Conservation (phyloP, 2,113 vertebrate species). For the Epinephelus lanceolatus region DNA sequence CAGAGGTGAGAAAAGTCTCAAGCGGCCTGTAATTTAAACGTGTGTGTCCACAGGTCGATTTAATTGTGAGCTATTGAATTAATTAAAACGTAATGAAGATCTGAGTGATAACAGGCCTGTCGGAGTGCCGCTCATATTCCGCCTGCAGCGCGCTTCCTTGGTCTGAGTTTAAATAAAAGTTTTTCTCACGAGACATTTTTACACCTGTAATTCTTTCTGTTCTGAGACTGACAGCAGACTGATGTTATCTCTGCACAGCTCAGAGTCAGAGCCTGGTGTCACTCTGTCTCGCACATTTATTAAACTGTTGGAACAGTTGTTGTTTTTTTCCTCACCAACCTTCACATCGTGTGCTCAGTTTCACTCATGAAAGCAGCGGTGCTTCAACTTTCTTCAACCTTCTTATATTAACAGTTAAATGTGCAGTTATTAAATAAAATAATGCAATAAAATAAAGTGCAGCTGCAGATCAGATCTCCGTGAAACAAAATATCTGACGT, state of each 20-base stretch:
- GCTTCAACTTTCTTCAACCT: neutral
- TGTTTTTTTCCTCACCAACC: neutral
- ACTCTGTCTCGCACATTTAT: neutral
- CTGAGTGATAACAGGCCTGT: neutral
- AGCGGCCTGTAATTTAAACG: conserved; percentile 2
- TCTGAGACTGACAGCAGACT: neutral
- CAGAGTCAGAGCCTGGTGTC: neutral
- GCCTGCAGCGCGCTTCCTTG: too few species aligned
- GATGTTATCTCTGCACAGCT: neutral
- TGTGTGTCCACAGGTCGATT: conserved; percentile 15
- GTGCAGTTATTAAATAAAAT: too few species aligned
- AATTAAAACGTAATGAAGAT: conserved; percentile 20
- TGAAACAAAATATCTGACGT: neutral
- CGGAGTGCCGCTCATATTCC: too few species aligned
- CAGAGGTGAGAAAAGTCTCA: neutral
- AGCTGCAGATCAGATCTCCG: neutral
- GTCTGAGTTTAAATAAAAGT: too few species aligned
- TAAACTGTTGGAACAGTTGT: too few species aligned
- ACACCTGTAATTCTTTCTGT: neutral
- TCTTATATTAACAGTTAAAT: too few species aligned
- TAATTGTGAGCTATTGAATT: conserved; percentile 33
- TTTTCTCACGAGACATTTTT: too few species aligned
- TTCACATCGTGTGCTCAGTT: too few species aligned
- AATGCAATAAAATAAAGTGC: neutral
- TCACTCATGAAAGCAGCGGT: neutral